Base-by-base conservation (phyloP, 1,140 invertebrate genomes). In the Ridgeia piscesae region DNA sequence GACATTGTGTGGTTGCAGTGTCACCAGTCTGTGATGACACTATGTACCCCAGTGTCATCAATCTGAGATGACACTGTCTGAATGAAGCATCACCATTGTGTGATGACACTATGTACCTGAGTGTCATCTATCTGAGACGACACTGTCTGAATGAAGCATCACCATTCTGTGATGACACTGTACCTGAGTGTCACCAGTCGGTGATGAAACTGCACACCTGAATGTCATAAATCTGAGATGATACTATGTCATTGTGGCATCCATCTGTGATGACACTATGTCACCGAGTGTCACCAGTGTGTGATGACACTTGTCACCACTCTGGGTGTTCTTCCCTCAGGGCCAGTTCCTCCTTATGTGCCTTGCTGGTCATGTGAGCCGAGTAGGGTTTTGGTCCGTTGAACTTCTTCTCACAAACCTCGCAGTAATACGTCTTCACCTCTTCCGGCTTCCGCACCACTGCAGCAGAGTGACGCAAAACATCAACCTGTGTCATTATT, bases 361-460 rank as follows among this genome's bases (percentile, higher is more conserved):
- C 93, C 89, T 94, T 94, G 92, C 94, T 94, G 31, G 93, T 93
- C 92, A 94, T 93, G 92, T 94, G 94, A 17, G 92, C 94, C 4
- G 91, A 35, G 91, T 93, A 94, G 4, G 94, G 94, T 35, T 94
- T 93, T 21, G 94, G 94, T 34, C 94, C 94, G 91, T 94, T 94
- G 27, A 94, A 92, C 27, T 94, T 93, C 89, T 93, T 94, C 33
- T 93, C 93, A 93, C 94, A 94, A 4, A 94, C 88, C 88, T 94
- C 93, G 93, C 94, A 94, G 48, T 92, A 91, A 90, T 92, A 94
- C 34, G 77, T 77, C 58, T 77, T 31, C 1, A 21, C 14, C 58
- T 2, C 58, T 4, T 17, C 58, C 58, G 58, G 58, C 27, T 31
- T 17, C 14, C 58, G 58, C 58, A 77, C 58, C 14, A 77, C 58